phyloP scores from a whole-genome alignment of 2,797 vertebrate genomes.

The Capromys pilorides region DNA sequence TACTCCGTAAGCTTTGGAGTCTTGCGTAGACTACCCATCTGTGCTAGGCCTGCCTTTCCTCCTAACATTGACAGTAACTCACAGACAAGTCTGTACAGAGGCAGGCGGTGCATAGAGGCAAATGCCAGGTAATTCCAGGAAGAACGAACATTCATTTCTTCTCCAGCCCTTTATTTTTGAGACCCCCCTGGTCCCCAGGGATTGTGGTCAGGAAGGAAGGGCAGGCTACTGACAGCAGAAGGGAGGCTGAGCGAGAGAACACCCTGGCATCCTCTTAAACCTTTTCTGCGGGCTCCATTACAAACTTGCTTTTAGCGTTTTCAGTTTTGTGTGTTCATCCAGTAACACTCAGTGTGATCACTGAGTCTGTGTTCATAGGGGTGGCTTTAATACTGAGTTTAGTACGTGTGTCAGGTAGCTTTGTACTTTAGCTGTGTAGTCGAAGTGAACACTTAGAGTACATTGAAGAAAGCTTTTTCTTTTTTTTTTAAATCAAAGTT shows the following conservation, averaged over 20 bases:
- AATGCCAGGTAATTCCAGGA: neutral
- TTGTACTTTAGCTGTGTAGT: neutral
- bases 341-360: neutral
- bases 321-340: neutral
- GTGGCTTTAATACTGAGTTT: neutral
- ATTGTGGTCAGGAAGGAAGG: neutral
- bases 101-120: neutral
- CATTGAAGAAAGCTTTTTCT: neutral
- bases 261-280: neutral
- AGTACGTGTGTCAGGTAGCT: neutral
- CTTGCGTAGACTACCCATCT: neutral
- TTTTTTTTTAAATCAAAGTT: neutral
- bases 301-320: neutral
- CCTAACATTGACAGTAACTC: neutral
- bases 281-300: neutral
- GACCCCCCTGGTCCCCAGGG: neutral
- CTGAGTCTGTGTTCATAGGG: neutral
- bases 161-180: neutral
- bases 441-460: constrained; percentile 4
- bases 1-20: constrained; percentile 24
- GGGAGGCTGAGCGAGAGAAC: neutral
- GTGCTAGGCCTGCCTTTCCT: constrained; percentile 30
- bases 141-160: constrained; percentile 22
- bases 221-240: neutral
- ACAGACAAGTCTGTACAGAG: constrained; percentile 22